phyloP scores from a whole-genome alignment of 2,888 invertebrate genomes.

The Platycheirus albimanus region DNA sequence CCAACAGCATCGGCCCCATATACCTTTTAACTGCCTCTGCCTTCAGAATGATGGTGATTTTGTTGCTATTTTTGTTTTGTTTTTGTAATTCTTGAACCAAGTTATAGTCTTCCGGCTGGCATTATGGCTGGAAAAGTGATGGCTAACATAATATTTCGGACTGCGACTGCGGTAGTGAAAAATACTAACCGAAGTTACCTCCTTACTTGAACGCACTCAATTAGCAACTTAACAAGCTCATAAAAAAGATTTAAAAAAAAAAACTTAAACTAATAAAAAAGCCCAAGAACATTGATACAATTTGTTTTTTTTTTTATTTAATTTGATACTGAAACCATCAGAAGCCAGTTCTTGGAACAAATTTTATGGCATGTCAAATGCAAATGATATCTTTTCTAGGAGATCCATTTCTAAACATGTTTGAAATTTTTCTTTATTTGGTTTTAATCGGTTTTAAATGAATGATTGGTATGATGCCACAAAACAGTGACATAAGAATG shows the following conservation, averaged over 20 bases:
- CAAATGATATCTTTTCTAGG: too few species aligned
- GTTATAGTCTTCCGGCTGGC: constrained; percentile 17
- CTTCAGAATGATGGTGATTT: constrained; percentile 16
- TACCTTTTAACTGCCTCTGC: constrained; percentile 61
- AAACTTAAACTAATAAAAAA: not conserved
- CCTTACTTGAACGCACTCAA: constrained; percentile 52
- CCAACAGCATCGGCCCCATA: constrained; percentile 52
- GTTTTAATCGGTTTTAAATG: too few species aligned
- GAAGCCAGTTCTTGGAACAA: too few species aligned
- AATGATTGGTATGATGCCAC: too few species aligned
- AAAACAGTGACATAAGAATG: too few species aligned
- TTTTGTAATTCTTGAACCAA: constrained; percentile 27
- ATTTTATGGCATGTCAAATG: too few species aligned
- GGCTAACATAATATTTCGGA: not conserved
- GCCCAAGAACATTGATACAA: not conserved
- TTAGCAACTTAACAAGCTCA: constrained; percentile 60
- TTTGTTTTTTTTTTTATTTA: not conserved
- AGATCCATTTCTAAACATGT: too few species aligned
- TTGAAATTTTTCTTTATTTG: too few species aligned
- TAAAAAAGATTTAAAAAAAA: too few species aligned
- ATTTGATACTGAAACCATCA: not conserved
- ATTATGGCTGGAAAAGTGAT: too few species aligned
- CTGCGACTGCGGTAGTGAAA: constrained; percentile 9
- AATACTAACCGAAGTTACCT: constrained; percentile 13
- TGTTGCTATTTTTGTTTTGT: not conserved